Evolutionary conservation across 1,140 invertebrate genomes (phyloP).

Genomic region (Stegodyphus mimosarum): DNA sequence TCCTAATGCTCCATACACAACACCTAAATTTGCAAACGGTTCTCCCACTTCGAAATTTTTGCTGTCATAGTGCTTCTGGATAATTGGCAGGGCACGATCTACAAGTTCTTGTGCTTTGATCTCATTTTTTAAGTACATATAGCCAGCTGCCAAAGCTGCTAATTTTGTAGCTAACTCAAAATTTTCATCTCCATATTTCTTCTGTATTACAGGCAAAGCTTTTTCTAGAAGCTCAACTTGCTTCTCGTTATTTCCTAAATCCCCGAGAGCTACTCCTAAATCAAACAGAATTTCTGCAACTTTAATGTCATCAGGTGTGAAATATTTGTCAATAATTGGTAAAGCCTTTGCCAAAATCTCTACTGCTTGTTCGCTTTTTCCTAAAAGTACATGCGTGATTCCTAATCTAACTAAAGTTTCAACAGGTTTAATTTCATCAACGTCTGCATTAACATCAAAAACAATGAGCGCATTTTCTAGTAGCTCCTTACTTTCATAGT

Average conservation of each 20-base stretch:
- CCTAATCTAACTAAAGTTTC: conserved; percentile 30
- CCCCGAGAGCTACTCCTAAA: conserved; percentile 33
- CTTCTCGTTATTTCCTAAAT: conserved; percentile 30
- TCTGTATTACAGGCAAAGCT: conserved; percentile 2
- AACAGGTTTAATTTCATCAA: conserved; percentile 9
- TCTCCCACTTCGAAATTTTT: conserved; percentile 24
- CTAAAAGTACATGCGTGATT: conserved; percentile 24
- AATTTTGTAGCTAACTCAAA: conserved; percentile 44
- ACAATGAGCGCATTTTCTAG: not conserved
- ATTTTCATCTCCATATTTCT: conserved; percentile 18
- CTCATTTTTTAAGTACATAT: conserved; percentile 26
- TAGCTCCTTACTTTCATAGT: conserved; percentile 13
- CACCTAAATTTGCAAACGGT: conserved; percentile 24
- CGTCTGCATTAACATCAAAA: not conserved
- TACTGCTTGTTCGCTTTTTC: conserved; percentile 7
- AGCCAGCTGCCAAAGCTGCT: conserved; percentile 24
- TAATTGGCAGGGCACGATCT: conserved; percentile 15
- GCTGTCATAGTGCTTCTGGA: not conserved
- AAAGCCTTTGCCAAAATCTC: conserved; percentile 15
- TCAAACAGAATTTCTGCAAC: conserved; percentile 6
- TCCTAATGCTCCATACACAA: conserved; percentile 35
- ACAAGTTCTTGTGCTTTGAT: conserved; percentile 31
- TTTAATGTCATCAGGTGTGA: not conserved
- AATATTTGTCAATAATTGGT: conserved; percentile 22
- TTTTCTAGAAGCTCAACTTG: conserved; percentile 32